phyloP scores from a whole-genome alignment of 2,797 vertebrate species.

The Steatocranus sp. region DNA sequence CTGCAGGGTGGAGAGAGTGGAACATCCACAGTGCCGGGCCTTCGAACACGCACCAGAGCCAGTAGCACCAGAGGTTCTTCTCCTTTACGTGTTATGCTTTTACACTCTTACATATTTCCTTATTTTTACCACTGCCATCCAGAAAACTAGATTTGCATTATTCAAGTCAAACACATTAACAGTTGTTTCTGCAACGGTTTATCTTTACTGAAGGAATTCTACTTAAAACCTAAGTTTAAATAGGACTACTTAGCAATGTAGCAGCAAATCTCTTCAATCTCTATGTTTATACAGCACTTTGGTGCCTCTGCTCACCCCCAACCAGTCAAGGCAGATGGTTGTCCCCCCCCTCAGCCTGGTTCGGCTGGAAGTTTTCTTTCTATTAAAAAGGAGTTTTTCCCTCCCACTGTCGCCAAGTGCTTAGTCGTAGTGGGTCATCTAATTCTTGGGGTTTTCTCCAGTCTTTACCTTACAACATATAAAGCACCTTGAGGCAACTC shows the following conservation, averaged over 20 bases:
- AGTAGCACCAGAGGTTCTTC: slow-evolving; percentile 75
- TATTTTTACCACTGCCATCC: not conserved
- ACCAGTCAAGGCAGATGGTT: not conserved
- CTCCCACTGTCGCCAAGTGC: too few species aligned
- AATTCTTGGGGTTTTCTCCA: too few species aligned
- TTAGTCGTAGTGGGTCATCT: too few species aligned
- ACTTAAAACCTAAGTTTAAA: not conserved
- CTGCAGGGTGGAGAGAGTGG: slow-evolving; percentile 61
- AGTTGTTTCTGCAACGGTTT: not conserved
- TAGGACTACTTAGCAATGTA: not conserved
- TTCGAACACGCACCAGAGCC: slow-evolving; percentile 85
- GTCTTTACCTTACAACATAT: too few species aligned
- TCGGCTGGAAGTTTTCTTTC: too few species aligned
- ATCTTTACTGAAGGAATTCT: not conserved
- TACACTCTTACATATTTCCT: not conserved
- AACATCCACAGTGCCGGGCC: slow-evolving; percentile 71
- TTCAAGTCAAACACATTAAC: not conserved
- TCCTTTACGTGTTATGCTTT: not conserved
- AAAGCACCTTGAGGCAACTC: too few species aligned
- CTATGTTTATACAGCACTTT: not conserved
- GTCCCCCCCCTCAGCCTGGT: too few species aligned
- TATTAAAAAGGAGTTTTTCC: too few species aligned
- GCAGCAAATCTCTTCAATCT: not conserved
- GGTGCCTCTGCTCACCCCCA: not conserved
- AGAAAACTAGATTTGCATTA: not conserved